phyloP scores from a whole-genome alignment of 2,888 invertebrate genomes.

The Spicauda simplicius region DNA sequence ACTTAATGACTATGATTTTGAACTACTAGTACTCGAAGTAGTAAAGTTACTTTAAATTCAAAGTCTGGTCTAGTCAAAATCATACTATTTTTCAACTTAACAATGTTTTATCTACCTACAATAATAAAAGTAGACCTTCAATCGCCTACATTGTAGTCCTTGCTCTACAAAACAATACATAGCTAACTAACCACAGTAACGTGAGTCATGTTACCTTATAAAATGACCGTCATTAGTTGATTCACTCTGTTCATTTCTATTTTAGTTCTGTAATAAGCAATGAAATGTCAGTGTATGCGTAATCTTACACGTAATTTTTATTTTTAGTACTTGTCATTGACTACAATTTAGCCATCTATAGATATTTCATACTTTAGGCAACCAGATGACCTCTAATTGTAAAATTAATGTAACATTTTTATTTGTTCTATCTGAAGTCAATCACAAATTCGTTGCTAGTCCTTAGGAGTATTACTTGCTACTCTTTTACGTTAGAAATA shows the following conservation, averaged over 20 bases:
- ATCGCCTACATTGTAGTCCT: not conserved
- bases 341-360: too few relatives aligned
- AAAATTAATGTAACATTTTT: too few relatives aligned
- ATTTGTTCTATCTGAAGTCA: too few relatives aligned
- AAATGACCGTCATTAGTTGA: conserved; percentile 10
- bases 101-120: not conserved
- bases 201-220: conserved; percentile 21
- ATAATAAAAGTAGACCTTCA: not conserved
- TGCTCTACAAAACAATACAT: conserved; percentile 11
- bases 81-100: not conserved
- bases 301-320: not conserved
- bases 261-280: conserved; percentile 24
- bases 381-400: too few relatives aligned
- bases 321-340: not conserved
- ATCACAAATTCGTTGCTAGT: too few relatives aligned
- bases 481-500: too few relatives aligned
- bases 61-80: too few relatives aligned
- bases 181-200: not conserved
- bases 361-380: too few relatives aligned
- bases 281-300: not conserved
- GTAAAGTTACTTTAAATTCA: too few relatives aligned
- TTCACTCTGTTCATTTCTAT: conserved; percentile 8
- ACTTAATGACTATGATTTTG: too few relatives aligned
- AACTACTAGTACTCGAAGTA: too few relatives aligned
- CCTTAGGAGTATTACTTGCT: too few relatives aligned